Conservation (phyloP, 1,140 invertebrate species). For the Trigoniulus corallinus region DNA sequence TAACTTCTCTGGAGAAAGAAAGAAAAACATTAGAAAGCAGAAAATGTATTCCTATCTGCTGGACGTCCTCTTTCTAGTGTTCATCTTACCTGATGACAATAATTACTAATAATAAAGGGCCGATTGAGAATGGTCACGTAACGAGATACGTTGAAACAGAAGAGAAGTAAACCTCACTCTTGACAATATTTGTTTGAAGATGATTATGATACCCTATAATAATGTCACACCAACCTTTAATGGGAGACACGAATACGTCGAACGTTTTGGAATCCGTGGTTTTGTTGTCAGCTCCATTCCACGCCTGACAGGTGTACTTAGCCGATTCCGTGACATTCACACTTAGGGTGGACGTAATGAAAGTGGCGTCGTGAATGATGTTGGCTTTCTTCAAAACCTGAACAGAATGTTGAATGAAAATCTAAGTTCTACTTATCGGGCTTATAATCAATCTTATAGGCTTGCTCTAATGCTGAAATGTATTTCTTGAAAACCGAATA, state of each 20-base stretch:
- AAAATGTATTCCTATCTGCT: not conserved
- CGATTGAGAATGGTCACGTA: not conserved
- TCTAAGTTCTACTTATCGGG: not conserved
- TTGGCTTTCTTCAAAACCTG: not conserved
- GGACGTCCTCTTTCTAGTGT: too few relatives aligned
- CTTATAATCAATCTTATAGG: not conserved
- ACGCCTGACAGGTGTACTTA: conserved; percentile 21
- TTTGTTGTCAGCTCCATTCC: conserved; percentile 14
- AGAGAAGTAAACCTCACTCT: too few relatives aligned
- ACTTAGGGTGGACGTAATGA: conserved; percentile 17
- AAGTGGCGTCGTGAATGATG: conserved; percentile 11
- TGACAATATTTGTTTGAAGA: too few relatives aligned
- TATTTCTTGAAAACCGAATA: not conserved
- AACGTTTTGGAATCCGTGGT: conserved; percentile 8
- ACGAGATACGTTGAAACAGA: too few relatives aligned
- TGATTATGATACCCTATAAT: too few relatives aligned
- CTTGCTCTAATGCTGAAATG: not conserved
- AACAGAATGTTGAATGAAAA: not conserved
- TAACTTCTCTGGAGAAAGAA: not conserved
- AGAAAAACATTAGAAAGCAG: not conserved
- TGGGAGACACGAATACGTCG: conserved; percentile 9
- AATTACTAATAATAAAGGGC: too few relatives aligned
- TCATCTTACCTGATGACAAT: too few relatives aligned
- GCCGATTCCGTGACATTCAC: conserved; percentile 21
- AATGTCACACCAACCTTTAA: conserved; percentile 1